Evolutionary conservation across 2,888 invertebrate species (phyloP).

Genomic region (Tyria jacobaeae): DNA sequence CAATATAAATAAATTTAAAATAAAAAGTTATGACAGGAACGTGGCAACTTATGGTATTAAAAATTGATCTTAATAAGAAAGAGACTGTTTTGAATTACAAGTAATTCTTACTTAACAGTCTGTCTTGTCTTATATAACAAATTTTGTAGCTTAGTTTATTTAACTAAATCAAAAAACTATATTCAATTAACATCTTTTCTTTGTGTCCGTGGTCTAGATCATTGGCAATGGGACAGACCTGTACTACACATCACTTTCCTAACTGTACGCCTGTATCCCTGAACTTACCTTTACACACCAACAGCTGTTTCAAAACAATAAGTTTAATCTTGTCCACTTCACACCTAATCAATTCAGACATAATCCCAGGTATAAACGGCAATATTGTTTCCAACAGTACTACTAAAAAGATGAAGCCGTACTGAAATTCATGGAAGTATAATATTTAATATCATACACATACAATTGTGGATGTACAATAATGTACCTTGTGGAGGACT

Average conservation of each 20-base stretch:
- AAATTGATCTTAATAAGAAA: too few relatives aligned
- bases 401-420: not conserved
- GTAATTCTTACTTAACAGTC: too few relatives aligned
- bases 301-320: conserved; percentile 11
- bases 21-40: not conserved
- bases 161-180: too few relatives aligned
- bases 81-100: too few relatives aligned
- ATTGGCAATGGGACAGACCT: too few relatives aligned
- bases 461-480: too few relatives aligned
- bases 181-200: too few relatives aligned
- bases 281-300: conserved; percentile 17
- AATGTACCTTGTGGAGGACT: too few relatives aligned
- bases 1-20: not conserved
- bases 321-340: conserved; percentile 16
- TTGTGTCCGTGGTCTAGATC: too few relatives aligned
- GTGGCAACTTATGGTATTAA: not conserved
- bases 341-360: conserved; percentile 9
- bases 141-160: too few relatives aligned
- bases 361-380: conserved; percentile 10
- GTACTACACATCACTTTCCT: too few relatives aligned
- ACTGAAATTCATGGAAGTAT: not conserved
- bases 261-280: not conserved
- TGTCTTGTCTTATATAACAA: too few relatives aligned
- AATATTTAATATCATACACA: not conserved
- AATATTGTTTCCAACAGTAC: not conserved